phyloP scores from a whole-genome alignment of 2,888 invertebrate species.

The Lasioglossum malachurum region DNA sequence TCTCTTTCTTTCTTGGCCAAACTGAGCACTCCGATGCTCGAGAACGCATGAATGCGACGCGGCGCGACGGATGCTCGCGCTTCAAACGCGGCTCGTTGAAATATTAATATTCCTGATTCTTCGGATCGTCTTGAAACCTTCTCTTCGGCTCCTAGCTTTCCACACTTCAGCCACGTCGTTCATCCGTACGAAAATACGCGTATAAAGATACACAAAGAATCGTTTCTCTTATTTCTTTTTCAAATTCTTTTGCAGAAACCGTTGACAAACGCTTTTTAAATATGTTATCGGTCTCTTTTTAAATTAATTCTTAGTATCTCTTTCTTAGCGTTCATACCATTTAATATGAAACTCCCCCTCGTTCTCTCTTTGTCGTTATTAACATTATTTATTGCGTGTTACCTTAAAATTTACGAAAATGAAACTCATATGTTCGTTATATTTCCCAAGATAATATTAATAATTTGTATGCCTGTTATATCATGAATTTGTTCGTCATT shows the following conservation, averaged over 20 bases:
- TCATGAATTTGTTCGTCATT: not conserved
- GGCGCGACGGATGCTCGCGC: not conserved
- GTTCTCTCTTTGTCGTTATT: not conserved
- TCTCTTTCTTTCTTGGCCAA: not conserved
- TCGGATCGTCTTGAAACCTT: not conserved
- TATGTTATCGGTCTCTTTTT: not conserved
- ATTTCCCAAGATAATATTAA: not conserved
- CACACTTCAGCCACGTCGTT: not conserved
- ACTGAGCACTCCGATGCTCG: slow-evolving; percentile 6
- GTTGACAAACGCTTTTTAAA: too few species aligned
- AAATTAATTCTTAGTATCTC: not conserved
- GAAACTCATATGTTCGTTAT: not conserved
- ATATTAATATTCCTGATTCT: slow-evolving; percentile 15
- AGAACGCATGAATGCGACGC: slow-evolving; percentile 7
- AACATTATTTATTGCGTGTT: not conserved
- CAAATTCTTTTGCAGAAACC: too few species aligned
- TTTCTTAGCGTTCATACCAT: not conserved
- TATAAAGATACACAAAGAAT: not conserved
- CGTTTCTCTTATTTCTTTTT: not conserved
- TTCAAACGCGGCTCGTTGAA: slow-evolving; percentile 13
- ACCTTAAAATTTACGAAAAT: not conserved
- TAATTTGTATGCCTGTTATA: not conserved
- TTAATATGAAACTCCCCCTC: not conserved
- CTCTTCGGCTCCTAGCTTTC: not conserved
- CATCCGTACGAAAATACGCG: not conserved